phyloP scores from a whole-genome alignment of 2,797 vertebrate species.

The Xenops minutus region DNA sequence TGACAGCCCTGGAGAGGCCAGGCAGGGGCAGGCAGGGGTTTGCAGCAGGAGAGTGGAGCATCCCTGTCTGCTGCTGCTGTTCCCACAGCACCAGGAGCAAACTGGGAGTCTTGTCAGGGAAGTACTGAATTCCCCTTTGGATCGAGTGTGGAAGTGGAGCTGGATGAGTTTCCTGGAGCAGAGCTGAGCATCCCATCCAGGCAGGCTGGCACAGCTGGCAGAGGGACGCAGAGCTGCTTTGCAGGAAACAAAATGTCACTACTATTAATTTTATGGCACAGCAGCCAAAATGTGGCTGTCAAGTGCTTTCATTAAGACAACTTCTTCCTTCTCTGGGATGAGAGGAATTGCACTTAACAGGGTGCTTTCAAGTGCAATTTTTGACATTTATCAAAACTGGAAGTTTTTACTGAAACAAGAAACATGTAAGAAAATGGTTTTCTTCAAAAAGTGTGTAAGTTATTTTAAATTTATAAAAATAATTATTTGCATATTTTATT shows the following conservation, averaged over 20 bases:
- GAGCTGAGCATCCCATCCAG: background rate
- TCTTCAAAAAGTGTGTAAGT: background rate
- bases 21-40: background rate
- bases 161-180: background rate
- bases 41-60: background rate
- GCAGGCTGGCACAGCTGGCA: background rate
- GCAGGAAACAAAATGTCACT: too few relatives aligned
- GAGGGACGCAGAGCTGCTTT: background rate
- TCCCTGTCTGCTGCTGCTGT: background rate
- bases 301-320: too few relatives aligned
- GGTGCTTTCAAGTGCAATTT: too few relatives aligned
- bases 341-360: too few relatives aligned
- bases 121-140: fast-evolving
- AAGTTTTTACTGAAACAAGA: too few relatives aligned
- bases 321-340: too few relatives aligned
- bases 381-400: too few relatives aligned
- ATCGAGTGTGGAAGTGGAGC: background rate
- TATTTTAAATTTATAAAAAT: background rate
- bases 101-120: fast-evolving
- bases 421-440: background rate
- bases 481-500: background rate
- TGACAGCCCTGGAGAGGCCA: background rate
- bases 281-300: too few relatives aligned
- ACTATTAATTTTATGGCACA: too few relatives aligned
- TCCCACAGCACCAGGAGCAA: background rate